Evolutionary conservation across 1,140 invertebrate genomes (phyloP).

Genomic region (Pachyrhynchus sulphureomaculatus): DNA sequence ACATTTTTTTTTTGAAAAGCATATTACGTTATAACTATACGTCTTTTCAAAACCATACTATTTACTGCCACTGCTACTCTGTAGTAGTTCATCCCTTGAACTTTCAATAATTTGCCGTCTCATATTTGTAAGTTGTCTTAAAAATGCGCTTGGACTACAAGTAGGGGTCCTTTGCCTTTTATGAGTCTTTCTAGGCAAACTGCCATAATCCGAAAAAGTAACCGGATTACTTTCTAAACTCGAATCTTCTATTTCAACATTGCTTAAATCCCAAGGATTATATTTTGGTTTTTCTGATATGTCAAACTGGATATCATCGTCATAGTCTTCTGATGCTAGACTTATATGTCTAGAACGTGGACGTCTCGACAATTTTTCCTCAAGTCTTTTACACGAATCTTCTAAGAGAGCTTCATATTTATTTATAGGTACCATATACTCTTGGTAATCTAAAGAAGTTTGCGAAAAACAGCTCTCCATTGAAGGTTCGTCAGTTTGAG

Average conservation of each 20-base stretch:
- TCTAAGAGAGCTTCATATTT: slow-evolving; percentile 45
- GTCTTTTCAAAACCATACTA: no score
- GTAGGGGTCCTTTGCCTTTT: slow-evolving; percentile 27
- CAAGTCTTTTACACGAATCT: slow-evolving; percentile 44
- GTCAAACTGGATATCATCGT: slow-evolving; percentile 17
- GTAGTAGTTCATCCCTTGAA: slow-evolving; percentile 40
- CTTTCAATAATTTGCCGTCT: slow-evolving; percentile 44
- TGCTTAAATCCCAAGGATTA: slow-evolving; percentile 29
- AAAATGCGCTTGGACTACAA: slow-evolving; percentile 46
- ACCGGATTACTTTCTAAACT: slow-evolving; percentile 45
- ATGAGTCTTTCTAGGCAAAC: slow-evolving; percentile 41
- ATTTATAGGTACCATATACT: slow-evolving; percentile 35
- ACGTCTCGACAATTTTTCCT: slow-evolving; percentile 35
- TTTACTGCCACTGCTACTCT: slow-evolving; percentile 2
- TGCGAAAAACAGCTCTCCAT: slow-evolving; percentile 20
- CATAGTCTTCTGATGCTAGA: slow-evolving; percentile 20
- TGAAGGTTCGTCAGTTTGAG: slow-evolving; percentile 15
- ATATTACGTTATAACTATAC: no score
- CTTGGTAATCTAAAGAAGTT: slow-evolving; percentile 14
- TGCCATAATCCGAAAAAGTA: slow-evolving; percentile 49
- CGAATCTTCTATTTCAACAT: slow-evolving; percentile 39
- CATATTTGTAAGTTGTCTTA: slow-evolving; percentile 47
- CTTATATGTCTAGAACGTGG: slow-evolving; percentile 6
- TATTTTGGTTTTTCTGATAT: slow-evolving; percentile 5
- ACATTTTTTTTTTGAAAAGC: no score